Base-by-base conservation (phyloP, 2,888 invertebrate genomes). In the Rhagophthalmus giganteus region DNA sequence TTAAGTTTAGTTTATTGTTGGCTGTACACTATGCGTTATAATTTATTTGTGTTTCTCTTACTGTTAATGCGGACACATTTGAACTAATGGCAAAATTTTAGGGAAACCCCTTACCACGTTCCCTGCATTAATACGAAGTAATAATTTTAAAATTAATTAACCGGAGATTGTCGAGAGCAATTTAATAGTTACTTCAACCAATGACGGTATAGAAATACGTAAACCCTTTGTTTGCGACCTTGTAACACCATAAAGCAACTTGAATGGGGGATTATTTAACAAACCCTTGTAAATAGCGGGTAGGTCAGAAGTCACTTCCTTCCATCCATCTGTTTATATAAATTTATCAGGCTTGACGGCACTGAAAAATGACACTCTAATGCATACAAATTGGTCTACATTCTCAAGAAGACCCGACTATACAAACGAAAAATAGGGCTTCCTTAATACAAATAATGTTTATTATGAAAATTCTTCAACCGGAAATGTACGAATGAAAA, bases 381-480 rank as follows among this genome's bases (percentile, higher is more conserved):
- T 40, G 40, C 34, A 48, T 34, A 48, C 48, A 48, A 48, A 48
- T 48, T 48, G 48, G 48, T 10, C 15, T 16, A 40, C 48, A 33
- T 34, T 25, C 40, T 40, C 33, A 33, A 34, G 16, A 28, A 40
- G 31, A 24, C 20, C n/a, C 20, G 7, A 20, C 20, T 7, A 20
- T 20, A 20, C 20, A 20, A 20, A 20, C 20, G 20, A 20, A 20
- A 20, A 20, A 7, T 20, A 20, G 20, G 20, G 20, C 7, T 20
- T 20, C 20, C 20, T 20, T 20, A 20, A 20, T 20, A 7, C 20
- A 20, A 20, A 20, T n/a, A n/a, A n/a, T 20, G 3, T 20, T 20
- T 20, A 20, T 20, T 20, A 20, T 20, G 7, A 20, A 20, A 20
- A 20, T 20, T 20, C 7, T 20, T 20, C 20, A 20, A 20, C 20